Percentiles rank a stretch among this genome's conserved stretches.
phyloP scores from a whole-genome alignment of 1,140 invertebrate species.

The Melanaphis sacchari region DNA sequence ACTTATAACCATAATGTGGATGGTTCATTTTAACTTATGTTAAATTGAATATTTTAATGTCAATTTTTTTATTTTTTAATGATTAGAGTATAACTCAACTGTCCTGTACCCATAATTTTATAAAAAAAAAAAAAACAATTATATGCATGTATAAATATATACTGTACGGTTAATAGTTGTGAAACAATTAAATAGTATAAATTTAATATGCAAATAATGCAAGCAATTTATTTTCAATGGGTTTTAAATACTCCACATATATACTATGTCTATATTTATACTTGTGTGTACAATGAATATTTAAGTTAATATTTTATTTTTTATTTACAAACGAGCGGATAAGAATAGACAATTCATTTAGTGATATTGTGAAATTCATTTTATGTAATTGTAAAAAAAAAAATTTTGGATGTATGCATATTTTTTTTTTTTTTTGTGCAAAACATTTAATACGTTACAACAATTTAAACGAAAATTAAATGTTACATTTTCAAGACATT shows the following conservation, averaged over 20 bases:
- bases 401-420: not conserved
- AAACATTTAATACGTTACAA: not conserved
- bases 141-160: not conserved
- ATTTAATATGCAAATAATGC: not conserved
- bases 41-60: not conserved
- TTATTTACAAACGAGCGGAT: not conserved
- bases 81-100: conserved; percentile 7
- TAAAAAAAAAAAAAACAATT: not conserved
- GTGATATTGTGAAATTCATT: not conserved
- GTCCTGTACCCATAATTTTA: not conserved
- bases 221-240: not conserved
- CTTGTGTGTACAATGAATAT: not conserved
- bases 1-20: not conserved
- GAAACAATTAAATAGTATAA: not conserved
- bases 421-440: not conserved
- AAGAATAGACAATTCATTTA: not conserved
- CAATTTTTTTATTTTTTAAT: not conserved
- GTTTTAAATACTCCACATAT: not conserved
- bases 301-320: not conserved
- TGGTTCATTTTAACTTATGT: not conserved
- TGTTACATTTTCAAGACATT: too few species aligned
- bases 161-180: not conserved
- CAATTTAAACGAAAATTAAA: not conserved
- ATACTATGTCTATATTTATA: not conserved
- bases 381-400: not conserved